These are phyloP conservation scores for Drosophila testacea DNA, from an alignment of 2,888 invertebrate genomes.

Conservation along the genomic window DNA sequence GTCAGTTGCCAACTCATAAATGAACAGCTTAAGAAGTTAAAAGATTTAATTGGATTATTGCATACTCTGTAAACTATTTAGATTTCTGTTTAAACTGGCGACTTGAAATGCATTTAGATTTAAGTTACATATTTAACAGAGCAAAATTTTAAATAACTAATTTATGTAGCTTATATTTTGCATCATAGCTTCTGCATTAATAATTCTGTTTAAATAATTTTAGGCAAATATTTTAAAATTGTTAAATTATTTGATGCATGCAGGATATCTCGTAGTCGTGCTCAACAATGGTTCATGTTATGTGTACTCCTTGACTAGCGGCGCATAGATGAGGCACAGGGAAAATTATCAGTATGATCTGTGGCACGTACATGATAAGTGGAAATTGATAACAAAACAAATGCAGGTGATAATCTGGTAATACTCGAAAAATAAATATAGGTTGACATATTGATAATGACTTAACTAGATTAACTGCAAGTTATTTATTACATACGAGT, in stretches of 20 bases:
- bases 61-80: neutral
- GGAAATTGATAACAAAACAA: slow-evolving; percentile 43
- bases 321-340: neutral
- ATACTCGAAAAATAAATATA: slow-evolving; percentile 42
- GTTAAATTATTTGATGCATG: neutral
- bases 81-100: no score
- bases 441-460: slow-evolving; percentile 51
- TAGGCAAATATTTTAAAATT: no score
- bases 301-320: neutral
- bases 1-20: slow-evolving; percentile 21
- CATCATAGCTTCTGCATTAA: no score
- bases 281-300: neutral
- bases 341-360: slow-evolving; percentile 46
- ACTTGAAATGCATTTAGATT: no score
- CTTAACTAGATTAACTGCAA: slow-evolving; percentile 34
- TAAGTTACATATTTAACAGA: no score
- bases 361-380: slow-evolving; percentile 50
- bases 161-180: no score
- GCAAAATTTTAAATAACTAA: no score
- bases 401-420: slow-evolving; percentile 41
- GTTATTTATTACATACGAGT: slow-evolving; percentile 35
- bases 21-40: neutral
- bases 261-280: neutral
- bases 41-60: neutral
- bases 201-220: no score